Conservation (phyloP, 37 sponge, comb jelly and placozoan genomes). For the Theonella swinhoei region DNA sequence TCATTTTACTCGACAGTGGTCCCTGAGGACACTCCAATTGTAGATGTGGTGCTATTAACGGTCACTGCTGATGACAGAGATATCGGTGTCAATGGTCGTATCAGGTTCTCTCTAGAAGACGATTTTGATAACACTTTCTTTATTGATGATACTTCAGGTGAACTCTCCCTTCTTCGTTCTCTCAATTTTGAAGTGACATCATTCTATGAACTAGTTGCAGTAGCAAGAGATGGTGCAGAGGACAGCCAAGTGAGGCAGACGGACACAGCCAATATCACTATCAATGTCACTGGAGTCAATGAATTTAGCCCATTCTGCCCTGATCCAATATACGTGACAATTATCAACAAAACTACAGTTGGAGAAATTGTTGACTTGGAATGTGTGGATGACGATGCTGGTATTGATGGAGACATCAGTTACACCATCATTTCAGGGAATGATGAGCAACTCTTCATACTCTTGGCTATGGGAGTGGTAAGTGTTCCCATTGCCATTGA, state of each 20-base stretch:
- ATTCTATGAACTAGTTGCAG: slow-evolving; percentile 28
- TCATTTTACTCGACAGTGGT: slow-evolving; percentile 20
- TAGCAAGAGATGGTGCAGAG: slow-evolving; percentile 63
- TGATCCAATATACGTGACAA: slow-evolving; percentile 46
- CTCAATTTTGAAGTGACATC: slow-evolving; percentile 50
- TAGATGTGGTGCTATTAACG: slow-evolving; percentile 24
- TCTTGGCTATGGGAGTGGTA: too few species aligned
- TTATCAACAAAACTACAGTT: slow-evolving; percentile 16
- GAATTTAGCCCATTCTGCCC: slow-evolving; percentile 52
- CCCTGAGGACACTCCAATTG: slow-evolving; percentile 36
- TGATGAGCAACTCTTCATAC: slow-evolving; percentile 14
- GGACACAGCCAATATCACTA: slow-evolving; percentile 41
- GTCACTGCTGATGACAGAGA: slow-evolving; percentile 43
- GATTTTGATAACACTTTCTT: slow-evolving; percentile 27
- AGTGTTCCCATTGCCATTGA: slow-evolving; percentile 13
- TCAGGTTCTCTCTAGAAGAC: slow-evolving; percentile 32
- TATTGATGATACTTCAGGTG: slow-evolving; percentile 40
- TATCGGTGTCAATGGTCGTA: slow-evolving; percentile 44
- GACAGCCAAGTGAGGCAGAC: slow-evolving; percentile 42
- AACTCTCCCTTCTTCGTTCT: slow-evolving; percentile 8
- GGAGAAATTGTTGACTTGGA: slow-evolving; percentile 36
- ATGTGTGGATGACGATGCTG: slow-evolving; percentile 55
- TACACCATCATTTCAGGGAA: slow-evolving; percentile 45
- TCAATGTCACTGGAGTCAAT: slow-evolving; percentile 63
- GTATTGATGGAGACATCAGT: slow-evolving; percentile 27